Base-by-base conservation (phyloP, 2,888 invertebrate species). In the Podabrus alpinus region DNA sequence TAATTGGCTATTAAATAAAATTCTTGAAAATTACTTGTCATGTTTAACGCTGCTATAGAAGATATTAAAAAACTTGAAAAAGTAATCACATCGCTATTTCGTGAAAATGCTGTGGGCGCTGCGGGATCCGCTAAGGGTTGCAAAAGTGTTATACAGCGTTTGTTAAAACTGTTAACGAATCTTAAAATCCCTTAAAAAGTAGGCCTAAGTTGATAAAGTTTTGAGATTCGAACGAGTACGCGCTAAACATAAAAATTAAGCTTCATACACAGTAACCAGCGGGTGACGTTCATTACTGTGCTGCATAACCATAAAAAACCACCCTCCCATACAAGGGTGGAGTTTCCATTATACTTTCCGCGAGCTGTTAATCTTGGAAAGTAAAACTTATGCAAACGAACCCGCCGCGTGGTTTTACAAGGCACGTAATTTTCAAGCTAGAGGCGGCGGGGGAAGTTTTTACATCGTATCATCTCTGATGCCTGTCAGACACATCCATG, bases 331-430 rank as follows among this genome's bases (percentile, higher is more conserved):
- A 61, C 66, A 71, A 77, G 79, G 79, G 80, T 79, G 80, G 80
- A 82, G 83, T 83, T 86, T 86, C 86, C 86, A 86, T 86, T 86
- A 86, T 86, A 86, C 86, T 86, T 86, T 86, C 84, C 83, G 82
- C 82, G 83, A 84, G 84, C 83, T 86, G 86, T 87, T 87, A 87
- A 87, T 87, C 86, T 86, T 86, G 85, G 85, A 86, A 86, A 86
- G 86, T 87, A 86, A 87, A 87, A 87, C 86, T 87, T 87, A 87
- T 87, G 87, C 87, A 87, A 87, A 87, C 86, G 86, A 86, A 85
- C 81, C 85, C 84, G 85, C 85, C 86, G 85, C 86, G 85, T 87
- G 86, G 87, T 87, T 87, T 86, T 87, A 87, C 87, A 87, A 86
- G 86, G 84, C 81, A 84, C 85, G 86, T 86, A 86, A 86, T 87